These are phyloP conservation scores for Caenorhabditis zanzibari DNA, from an alignment of 2,888 invertebrate genomes.

Conservation along the genomic window DNA sequence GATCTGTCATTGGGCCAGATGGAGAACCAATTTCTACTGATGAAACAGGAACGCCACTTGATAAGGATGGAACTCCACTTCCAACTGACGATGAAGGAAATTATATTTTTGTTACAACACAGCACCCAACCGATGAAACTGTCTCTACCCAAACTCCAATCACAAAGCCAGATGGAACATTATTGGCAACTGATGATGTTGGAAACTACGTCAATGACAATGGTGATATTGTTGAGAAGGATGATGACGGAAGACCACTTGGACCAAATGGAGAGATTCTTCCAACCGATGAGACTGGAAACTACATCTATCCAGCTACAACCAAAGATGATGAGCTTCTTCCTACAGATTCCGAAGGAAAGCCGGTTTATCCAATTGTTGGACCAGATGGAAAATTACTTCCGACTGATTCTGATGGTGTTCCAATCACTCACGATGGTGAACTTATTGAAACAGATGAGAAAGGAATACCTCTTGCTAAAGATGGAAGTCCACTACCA, in stretches of 20 bases:
- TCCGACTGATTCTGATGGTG: conserved; percentile 64
- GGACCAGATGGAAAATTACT: conserved; percentile 64
- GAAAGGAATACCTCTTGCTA: conserved; percentile 55
- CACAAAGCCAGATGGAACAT: conserved; percentile 56
- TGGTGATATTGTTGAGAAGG: conserved; percentile 65
- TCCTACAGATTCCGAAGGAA: conserved; percentile 68
- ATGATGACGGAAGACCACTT: conserved; percentile 62
- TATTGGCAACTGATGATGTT: conserved; percentile 63
- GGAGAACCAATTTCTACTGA: conserved; percentile 15
- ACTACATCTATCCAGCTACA: conserved; percentile 23
- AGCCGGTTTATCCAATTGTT: conserved; percentile 67
- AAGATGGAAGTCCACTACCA: conserved; percentile 60
- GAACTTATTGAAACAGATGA: conserved; percentile 63
- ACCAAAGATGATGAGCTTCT: conserved; percentile 15
- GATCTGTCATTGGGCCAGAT: conserved; percentile 56
- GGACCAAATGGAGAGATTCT: conserved; percentile 59
- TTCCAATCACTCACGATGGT: conserved; percentile 60
- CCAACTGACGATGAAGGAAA: conserved; percentile 10
- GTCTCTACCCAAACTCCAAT: conserved; percentile 52
- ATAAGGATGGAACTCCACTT: conserved; percentile 19
- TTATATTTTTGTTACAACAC: conserved; percentile 15
- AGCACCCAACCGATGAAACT: conserved; percentile 53
- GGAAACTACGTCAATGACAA: conserved; percentile 68
- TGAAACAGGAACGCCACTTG: conserved; percentile 10
- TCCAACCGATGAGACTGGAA: conserved; percentile 60